Evolutionary conservation across 2,888 invertebrate species (phyloP).

Genomic region (Dryobotodes eremita): DNA sequence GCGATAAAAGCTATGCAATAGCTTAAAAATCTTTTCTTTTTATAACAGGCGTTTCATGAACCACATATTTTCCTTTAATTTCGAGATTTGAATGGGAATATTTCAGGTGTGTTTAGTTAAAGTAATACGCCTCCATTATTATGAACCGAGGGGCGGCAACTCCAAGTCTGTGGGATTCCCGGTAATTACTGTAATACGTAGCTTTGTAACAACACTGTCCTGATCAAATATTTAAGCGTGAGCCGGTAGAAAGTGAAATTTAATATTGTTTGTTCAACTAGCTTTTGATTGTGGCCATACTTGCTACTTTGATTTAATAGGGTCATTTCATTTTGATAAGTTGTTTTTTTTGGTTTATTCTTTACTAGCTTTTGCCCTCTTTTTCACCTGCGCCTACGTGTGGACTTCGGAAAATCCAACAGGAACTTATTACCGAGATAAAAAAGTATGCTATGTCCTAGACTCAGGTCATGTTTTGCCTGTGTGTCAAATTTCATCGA

Average conservation of each 20-base stretch:
- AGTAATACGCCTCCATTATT: conserved; percentile 57
- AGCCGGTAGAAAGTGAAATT: conserved; percentile 60
- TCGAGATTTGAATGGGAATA: conserved; percentile 46
- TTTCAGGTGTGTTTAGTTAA: conserved; percentile 58
- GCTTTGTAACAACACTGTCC: conserved; percentile 67
- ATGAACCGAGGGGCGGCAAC: conserved; percentile 64
- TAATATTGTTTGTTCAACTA: conserved; percentile 59
- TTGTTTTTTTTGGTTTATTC: neutral
- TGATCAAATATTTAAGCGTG: conserved; percentile 69
- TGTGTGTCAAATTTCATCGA: neutral
- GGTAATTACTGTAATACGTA: conserved; percentile 70
- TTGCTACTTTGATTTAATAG: conserved; percentile 4
- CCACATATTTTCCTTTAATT: conserved; percentile 59
- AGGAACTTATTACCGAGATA: neutral
- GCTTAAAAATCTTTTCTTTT: too few relatives aligned
- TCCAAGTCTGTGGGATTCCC: conserved; percentile 69
- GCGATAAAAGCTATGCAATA: too few relatives aligned
- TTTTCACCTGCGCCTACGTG: too few relatives aligned
- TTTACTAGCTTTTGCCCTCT: neutral
- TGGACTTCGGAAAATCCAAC: neutral
- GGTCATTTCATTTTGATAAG: neutral
- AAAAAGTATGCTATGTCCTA: neutral
- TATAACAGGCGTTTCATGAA: conserved; percentile 14
- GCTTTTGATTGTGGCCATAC: conserved; percentile 38
- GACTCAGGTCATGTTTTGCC: neutral